A percentile compares a stretch with the other conserved stretches of the same genome.
Conservation (phyloP, 2,888 invertebrate genomes). For the Linyphia triangularis region DNA sequence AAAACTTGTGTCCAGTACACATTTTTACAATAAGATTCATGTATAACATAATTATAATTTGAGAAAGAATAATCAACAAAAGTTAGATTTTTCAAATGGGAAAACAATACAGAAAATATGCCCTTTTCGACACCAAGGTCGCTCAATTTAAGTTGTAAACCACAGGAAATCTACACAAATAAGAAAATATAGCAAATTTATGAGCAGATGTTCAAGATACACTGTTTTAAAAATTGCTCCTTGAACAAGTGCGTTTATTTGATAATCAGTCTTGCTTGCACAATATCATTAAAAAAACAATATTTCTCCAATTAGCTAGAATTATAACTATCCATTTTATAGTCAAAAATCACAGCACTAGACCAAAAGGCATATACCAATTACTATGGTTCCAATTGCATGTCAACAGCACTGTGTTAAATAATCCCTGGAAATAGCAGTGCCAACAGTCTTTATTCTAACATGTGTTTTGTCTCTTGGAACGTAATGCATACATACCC, state of each 20-base stretch:
- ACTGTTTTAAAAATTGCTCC: slow-evolving; percentile 44
- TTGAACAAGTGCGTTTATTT: slow-evolving; percentile 58
- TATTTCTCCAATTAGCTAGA: slow-evolving; percentile 25
- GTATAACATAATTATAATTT: slow-evolving; percentile 8
- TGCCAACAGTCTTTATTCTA: neutral
- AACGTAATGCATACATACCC: slow-evolving; percentile 48
- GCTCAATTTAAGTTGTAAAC: neutral
- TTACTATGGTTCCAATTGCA: slow-evolving; percentile 45
- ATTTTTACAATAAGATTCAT: slow-evolving; percentile 5
- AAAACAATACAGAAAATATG: slow-evolving; percentile 16
- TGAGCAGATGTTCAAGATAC: slow-evolving; percentile 34
- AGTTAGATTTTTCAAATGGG: slow-evolving; percentile 28
- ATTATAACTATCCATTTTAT: slow-evolving; percentile 69
- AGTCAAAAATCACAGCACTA: slow-evolving; percentile 73
- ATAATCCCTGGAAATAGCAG: slow-evolving; percentile 26
- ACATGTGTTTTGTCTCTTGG: slow-evolving; percentile 40
- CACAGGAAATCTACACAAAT: slow-evolving; percentile 20
- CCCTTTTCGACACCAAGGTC: neutral
- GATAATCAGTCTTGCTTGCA: slow-evolving; percentile 46
- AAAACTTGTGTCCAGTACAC: neutral
- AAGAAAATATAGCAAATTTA: slow-evolving; percentile 35
- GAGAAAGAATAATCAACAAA: slow-evolving; percentile 21
- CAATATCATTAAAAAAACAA: slow-evolving; percentile 39
- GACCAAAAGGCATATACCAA: slow-evolving; percentile 70
- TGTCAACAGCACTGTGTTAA: slow-evolving; percentile 17